Evolutionary conservation across 2,113 vertebrate species (phyloP), one percentile per base, ranked within the genome.

Genomic region (Aegotheles bennettii): DNA sequence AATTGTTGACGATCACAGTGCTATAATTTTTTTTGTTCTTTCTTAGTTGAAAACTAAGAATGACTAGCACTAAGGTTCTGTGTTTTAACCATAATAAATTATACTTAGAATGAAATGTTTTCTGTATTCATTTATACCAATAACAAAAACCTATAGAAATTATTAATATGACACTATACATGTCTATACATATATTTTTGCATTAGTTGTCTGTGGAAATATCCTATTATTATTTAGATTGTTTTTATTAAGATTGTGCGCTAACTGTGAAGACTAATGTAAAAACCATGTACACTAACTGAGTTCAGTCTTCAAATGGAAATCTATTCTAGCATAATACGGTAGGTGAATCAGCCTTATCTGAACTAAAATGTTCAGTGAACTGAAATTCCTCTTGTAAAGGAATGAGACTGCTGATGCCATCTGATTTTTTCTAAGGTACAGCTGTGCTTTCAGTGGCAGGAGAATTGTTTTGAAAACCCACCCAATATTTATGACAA

Each of bases 331-430:
- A 74, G 80, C 51, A 53, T 84, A 83, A 83, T 91, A 91, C 90
- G 60, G 57, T n/a, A 71, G 71, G 64, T 60, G 56, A 96, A 95
- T 97, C 90, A 92, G 56, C 78, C 82, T 95, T 96, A 80, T 95
- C 65, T 71, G 76, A 90, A 81, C 69, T 63, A 69, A 95, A 93
- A 84, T 76, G 68, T 48, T 63, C 73, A 89, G 53, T 36, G 48
- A 85, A 76, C 74, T 83, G 68, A 85, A 75, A 81, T 95, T 85
- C 31, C 48, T 94, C 90, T 73, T 63, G 84, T 81, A 78, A 92
- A 95, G 17, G 17, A 64, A 56, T 56, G 42, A 89, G 35, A 40
- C 24, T 56, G 26, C 51, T 87, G 75, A 71, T 69, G 67, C 20
- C 54, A 83, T 50, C 45, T 65, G 35, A 84, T 94, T 95, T 96